Percentiles rank a stretch among this genome's conserved stretches.
Conservation (phyloP, 2,113 vertebrate species). For the Suricata suricatta region DNA sequence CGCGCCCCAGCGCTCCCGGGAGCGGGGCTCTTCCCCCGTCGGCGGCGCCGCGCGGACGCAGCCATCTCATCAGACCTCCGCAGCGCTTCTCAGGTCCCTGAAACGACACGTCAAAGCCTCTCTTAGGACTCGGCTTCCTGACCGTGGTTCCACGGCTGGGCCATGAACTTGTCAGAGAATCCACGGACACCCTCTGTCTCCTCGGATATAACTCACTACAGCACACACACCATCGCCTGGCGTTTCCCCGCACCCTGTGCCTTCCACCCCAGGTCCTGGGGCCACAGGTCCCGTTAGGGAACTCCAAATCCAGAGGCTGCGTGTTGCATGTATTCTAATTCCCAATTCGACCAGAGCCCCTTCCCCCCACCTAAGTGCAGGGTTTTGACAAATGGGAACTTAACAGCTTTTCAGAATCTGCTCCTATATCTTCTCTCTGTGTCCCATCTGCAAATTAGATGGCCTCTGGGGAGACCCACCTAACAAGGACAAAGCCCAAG, state of each 20-base stretch:
- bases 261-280: accelerated
- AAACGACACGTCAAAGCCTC: not conserved
- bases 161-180: not conserved
- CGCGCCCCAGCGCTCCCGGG: not conserved
- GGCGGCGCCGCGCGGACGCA: too few species aligned
- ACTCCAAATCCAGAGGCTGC: not conserved
- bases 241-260: too few species aligned
- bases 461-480: not conserved
- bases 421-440: not conserved
- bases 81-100: not conserved
- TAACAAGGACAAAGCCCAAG: not conserved
- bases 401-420: not conserved
- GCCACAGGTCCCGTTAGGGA: not conserved
- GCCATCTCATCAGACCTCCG: not conserved
- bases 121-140: accelerated
- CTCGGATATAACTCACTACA: accelerated
- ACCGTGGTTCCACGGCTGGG: not conserved
- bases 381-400: not conserved
- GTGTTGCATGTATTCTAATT: not conserved
- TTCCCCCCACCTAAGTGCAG: not conserved
- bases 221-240: not conserved
- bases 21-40: too few species aligned
- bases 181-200: accelerated
- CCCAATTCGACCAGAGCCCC: too few species aligned
- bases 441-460: not conserved